These are phyloP conservation scores for Teleopsis dalmanni DNA, from an alignment of 1,140 invertebrate genomes.

Conservation along the genomic window DNA sequence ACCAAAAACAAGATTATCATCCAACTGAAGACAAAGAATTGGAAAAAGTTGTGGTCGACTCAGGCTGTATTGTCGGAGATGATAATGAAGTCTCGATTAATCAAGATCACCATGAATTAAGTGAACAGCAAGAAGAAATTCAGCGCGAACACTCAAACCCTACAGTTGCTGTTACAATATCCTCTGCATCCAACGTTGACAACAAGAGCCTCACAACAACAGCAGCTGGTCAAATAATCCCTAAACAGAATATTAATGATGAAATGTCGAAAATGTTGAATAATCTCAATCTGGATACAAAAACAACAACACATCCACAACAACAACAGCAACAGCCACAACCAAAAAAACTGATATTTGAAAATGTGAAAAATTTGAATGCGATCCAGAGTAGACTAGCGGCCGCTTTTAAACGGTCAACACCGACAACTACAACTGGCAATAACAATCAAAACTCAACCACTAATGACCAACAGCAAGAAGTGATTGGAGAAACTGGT, in stretches of 20 bases:
- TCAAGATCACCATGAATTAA: no score
- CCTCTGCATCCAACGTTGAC: conserved; percentile 15
- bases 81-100: conserved; percentile 23
- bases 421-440: not conserved
- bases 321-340: conserved; percentile 2
- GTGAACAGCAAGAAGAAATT: no score
- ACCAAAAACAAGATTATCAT: no score
- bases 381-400: conserved; percentile 10
- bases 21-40: no score
- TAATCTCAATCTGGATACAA: conserved; percentile 48
- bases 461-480: not conserved
- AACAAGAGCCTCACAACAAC: conserved; percentile 5
- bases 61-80: conserved; percentile 31
- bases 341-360: not conserved
- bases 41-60: conserved; percentile 22
- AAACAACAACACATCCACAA: no score
- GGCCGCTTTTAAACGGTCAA: conserved; percentile 8
- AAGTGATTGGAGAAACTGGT: not conserved
- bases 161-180: not conserved
- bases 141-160: not conserved
- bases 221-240: conserved; percentile 34
- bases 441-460: not conserved
- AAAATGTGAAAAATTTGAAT: conserved; percentile 12
- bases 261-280: conserved; percentile 48
- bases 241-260: conserved; percentile 49